Percentiles rank a stretch among this genome's conserved stretches.
phyloP scores from a whole-genome alignment of 2,797 vertebrate genomes.

The Coreius guichenoti region DNA sequence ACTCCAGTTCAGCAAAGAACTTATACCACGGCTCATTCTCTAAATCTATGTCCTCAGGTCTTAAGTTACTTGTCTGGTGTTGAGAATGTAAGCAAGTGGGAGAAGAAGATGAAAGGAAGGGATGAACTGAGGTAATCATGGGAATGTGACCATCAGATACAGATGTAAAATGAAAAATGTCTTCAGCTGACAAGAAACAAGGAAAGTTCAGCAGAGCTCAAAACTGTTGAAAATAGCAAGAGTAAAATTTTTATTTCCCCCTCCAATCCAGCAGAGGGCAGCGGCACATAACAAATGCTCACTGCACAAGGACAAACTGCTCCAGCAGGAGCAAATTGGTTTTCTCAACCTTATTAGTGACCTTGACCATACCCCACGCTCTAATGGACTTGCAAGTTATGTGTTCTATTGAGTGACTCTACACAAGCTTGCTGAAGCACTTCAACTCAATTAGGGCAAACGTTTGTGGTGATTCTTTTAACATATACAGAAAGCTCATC shows the following conservation, averaged over 20 bases:
- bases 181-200: slow-evolving; percentile 20
- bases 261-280: slow-evolving; percentile 57
- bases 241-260: neutral
- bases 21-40: slow-evolving; percentile 94
- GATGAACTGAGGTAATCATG: slow-evolving; percentile 70
- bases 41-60: slow-evolving; percentile 90
- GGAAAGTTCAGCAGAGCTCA: neutral
- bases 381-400: slow-evolving; percentile 9
- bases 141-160: slow-evolving; percentile 11
- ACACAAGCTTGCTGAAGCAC: slow-evolving; percentile 14
- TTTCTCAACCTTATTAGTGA: slow-evolving; percentile 33
- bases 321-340: neutral
- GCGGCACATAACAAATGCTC: slow-evolving; percentile 1
- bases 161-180: slow-evolving; percentile 36
- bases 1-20: slow-evolving; percentile 93
- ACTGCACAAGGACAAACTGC: neutral
- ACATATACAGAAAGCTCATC: neutral
- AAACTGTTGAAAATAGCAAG: neutral
- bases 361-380: slow-evolving; percentile 36
- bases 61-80: slow-evolving; percentile 81
- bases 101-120: slow-evolving; percentile 39
- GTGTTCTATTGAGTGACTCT: neutral
- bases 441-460: neutral
- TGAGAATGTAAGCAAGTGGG: slow-evolving; percentile 35
- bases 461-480: neutral